These are phyloP conservation scores for Caenorhabditis sp. DNA, from an alignment of 2,888 invertebrate species.

Conservation along the genomic window DNA sequence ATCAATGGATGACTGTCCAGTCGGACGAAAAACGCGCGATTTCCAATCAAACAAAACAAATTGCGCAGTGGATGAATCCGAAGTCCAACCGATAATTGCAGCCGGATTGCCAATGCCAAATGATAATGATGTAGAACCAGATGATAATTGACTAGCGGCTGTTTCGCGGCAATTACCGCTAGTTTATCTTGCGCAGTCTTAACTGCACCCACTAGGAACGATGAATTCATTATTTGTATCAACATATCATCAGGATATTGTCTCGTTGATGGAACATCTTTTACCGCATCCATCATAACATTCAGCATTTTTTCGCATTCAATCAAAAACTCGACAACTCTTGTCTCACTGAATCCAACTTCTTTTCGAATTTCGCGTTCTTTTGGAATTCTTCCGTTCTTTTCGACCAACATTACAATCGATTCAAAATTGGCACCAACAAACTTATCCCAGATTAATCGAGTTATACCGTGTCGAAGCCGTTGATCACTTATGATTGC, in stretches of 20 bases:
- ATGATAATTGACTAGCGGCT: constrained; percentile 62
- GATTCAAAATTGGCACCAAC: constrained; percentile 46
- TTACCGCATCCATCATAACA: constrained; percentile 34
- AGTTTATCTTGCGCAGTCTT: constrained; percentile 37
- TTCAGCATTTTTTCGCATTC: constrained; percentile 26
- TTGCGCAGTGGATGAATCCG: constrained; percentile 28
- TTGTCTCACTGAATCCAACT: constrained; percentile 52
- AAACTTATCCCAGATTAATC: constrained; percentile 67
- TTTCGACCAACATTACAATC: constrained; percentile 43
- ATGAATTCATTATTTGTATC: constrained; percentile 34
- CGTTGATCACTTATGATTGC: constrained; percentile 22
- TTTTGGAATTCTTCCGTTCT: constrained; percentile 44
- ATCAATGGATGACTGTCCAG: constrained; percentile 64
- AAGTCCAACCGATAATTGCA: constrained; percentile 42
- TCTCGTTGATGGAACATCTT: constrained; percentile 22
- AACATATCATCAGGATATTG: constrained; percentile 32
- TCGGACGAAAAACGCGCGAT: constrained; percentile 59
- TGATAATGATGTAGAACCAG: constrained; percentile 64
- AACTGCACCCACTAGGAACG: constrained; percentile 15
- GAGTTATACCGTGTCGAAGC: constrained; percentile 61
- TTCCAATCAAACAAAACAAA: constrained; percentile 54
- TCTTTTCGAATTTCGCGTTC: constrained; percentile 52
- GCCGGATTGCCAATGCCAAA: constrained; percentile 45
- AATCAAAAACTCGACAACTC: constrained; percentile 43
- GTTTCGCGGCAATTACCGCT: constrained; percentile 35